Evolutionary conservation across 2,113 vertebrate species (phyloP).

Genomic region (Chloroceryle aenea): DNA sequence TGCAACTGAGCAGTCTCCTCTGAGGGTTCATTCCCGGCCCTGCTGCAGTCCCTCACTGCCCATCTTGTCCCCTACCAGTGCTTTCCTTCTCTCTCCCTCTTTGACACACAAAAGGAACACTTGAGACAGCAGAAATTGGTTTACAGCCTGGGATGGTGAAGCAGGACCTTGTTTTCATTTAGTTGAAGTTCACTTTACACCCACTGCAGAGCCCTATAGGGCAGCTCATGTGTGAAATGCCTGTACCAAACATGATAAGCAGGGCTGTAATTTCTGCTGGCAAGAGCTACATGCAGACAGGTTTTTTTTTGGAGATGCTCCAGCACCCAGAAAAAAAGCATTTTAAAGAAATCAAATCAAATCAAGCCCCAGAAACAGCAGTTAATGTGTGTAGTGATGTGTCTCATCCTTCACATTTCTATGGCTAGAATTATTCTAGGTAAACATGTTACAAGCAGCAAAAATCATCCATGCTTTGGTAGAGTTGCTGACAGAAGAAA

Average conservation of each 20-base stretch:
- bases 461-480: neutral
- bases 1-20: neutral
- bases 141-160: neutral
- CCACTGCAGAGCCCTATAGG: neutral
- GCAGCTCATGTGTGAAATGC: neutral
- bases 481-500: neutral
- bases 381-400: neutral
- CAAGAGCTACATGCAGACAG: neutral
- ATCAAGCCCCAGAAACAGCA: neutral
- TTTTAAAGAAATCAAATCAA: neutral
- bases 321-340: neutral
- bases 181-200: neutral
- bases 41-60: rapidly evolving
- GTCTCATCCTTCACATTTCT: neutral
- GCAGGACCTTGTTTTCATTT: neutral
- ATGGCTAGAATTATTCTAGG: neutral
- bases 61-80: neutral
- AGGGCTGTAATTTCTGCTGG: neutral
- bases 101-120: neutral
- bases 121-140: neutral
- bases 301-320: neutral
- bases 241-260: neutral
- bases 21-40: neutral
- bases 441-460: neutral
- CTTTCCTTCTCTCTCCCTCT: neutral